These are phyloP conservation scores for Bombus terrestris DNA, from an alignment of 1,140 invertebrate species.

Conservation along the genomic window DNA sequence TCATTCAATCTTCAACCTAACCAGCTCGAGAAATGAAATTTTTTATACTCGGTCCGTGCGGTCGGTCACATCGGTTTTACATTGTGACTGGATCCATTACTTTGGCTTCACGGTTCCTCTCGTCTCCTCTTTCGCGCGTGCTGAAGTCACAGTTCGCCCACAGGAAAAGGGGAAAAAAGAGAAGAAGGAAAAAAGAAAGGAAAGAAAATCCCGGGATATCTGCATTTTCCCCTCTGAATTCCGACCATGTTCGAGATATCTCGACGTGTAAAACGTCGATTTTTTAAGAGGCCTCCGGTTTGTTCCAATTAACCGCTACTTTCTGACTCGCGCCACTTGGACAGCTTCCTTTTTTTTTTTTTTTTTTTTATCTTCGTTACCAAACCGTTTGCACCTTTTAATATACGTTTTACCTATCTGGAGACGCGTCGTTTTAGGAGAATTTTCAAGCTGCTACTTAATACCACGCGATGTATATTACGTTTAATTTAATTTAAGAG, in stretches of 20 bases:
- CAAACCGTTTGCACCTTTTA: neutral
- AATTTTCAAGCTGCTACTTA: neutral
- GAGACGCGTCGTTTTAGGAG: neutral
- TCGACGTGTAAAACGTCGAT: neutral
- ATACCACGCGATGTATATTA: neutral
- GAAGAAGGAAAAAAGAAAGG: too few species aligned
- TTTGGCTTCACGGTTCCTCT: neutral
- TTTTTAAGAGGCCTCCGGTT: neutral
- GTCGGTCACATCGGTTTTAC: slow-evolving; percentile 45
- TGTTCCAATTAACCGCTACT: neutral
- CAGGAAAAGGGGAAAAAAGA: neutral
- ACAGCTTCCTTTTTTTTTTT: neutral
- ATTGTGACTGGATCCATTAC: slow-evolving; percentile 39
- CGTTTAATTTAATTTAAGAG: slow-evolving; percentile 32
- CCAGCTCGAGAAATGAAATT: slow-evolving; percentile 47
- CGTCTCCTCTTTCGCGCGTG: neutral
- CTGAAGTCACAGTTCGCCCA: too few species aligned
- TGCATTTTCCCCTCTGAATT: neutral
- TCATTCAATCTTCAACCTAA: slow-evolving; percentile 50
- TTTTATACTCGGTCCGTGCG: slow-evolving; percentile 24
- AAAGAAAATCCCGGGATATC: neutral
- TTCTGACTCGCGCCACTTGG: neutral
- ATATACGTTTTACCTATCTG: neutral
- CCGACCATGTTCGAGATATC: neutral
- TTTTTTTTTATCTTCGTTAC: too few species aligned